A percentile compares a stretch with the other conserved stretches of the same genome.
Conservation (phyloP, 2,888 invertebrate genomes). For the Parnassius glacialis region DNA sequence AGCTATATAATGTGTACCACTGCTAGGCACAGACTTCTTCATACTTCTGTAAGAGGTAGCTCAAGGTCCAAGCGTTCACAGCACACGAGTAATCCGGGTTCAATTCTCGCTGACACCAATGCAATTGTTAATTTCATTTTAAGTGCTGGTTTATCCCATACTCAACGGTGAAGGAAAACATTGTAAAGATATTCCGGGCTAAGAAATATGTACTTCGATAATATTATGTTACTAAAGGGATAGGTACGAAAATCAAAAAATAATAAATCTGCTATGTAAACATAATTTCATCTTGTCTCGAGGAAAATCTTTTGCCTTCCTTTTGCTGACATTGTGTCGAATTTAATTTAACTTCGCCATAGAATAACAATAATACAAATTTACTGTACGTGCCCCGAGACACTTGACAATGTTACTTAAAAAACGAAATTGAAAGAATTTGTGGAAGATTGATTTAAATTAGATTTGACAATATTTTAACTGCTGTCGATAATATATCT, state of each 20-base stretch:
- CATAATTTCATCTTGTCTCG: background rate
- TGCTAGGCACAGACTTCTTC: too few species aligned
- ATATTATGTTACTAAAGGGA: too few species aligned
- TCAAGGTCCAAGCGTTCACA: too few species aligned
- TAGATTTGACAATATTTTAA: background rate
- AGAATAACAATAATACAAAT: background rate
- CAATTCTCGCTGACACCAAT: too few species aligned
- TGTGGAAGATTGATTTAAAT: background rate
- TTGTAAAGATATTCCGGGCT: too few species aligned
- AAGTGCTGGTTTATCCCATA: too few species aligned
- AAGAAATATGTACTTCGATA: too few species aligned
- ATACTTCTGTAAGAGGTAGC: too few species aligned
- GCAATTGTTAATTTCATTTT: too few species aligned
- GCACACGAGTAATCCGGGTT: too few species aligned
- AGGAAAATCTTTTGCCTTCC: background rate
- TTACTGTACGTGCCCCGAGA: background rate
- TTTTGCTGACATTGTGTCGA: background rate
- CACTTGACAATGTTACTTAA: background rate
- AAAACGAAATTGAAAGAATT: background rate
- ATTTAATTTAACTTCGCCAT: background rate
- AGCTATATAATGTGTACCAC: too few species aligned
- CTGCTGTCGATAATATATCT: background rate
- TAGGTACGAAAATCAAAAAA: background rate
- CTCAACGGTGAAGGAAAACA: too few species aligned
- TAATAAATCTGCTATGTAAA: background rate